phyloP scores from a whole-genome alignment of 2,888 invertebrate species.

The Leptinotarsa rubiginosa region DNA sequence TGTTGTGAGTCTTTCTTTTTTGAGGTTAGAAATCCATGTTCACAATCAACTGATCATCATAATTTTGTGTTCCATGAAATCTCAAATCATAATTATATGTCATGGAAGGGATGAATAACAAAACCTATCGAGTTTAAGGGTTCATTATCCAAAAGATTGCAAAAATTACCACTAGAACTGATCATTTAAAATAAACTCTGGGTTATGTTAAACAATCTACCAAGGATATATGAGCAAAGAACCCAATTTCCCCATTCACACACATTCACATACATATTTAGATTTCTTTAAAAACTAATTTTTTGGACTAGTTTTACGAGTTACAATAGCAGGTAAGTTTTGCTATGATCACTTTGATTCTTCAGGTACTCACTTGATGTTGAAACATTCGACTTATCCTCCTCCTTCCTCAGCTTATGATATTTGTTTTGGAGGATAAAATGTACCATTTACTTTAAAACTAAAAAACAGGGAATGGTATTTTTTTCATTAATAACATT shows the following conservation, averaged over 20 bases:
- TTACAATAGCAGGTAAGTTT: constrained; percentile 54
- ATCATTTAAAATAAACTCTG: no score
- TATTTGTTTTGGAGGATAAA: neutral
- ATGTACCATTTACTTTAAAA: constrained; percentile 9
- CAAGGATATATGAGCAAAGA: constrained; percentile 15
- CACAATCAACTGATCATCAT: no score
- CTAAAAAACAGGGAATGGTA: constrained; percentile 36
- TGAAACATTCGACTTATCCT: constrained; percentile 44
- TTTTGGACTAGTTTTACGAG: constrained; percentile 53
- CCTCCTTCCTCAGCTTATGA: constrained; percentile 10
- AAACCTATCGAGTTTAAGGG: no score
- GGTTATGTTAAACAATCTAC: neutral
- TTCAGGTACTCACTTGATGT: constrained; percentile 53
- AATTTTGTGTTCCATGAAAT: no score
- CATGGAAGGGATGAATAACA: no score
- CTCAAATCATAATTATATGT: no score
- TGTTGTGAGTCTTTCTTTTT: no score
- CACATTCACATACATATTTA: constrained; percentile 46
- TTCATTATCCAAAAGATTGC: no score
- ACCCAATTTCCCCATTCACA: constrained; percentile 32
- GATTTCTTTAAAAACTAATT: constrained; percentile 49
- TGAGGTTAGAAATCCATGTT: no score
- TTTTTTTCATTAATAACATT: constrained; percentile 19
- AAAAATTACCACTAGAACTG: no score
- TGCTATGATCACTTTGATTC: constrained; percentile 51